Base-by-base conservation (phyloP, 2,113 vertebrate genomes). In the Pycnonotus jocosus region DNA sequence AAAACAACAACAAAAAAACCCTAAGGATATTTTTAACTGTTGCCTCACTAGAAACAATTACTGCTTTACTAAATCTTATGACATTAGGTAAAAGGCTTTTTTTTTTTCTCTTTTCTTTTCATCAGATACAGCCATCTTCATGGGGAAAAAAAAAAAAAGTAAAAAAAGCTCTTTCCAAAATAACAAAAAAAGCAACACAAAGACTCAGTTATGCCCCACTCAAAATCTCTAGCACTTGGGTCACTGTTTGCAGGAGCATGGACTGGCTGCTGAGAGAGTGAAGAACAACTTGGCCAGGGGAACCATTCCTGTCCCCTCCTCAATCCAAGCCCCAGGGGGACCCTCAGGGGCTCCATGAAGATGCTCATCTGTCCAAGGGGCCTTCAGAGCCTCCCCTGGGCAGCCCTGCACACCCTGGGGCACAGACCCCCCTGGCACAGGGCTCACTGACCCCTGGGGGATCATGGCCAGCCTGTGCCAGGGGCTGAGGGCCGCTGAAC, bases 231-330 rank as follows among this genome's bases (percentile, higher is more conserved):
- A 45, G 57, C 24, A 15, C 54, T 30, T 0, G 1, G 28, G 28
- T 47, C 76, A n/a, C 30, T 13, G 6, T 37, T 17, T 28, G 11
- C 31, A 53, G 31, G 18, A n/a, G 27, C 6, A 0, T 3, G 31
- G 51, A 23, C 12, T 8, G 22, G 37, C 71, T 81, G 3, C 81
- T 23, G 4, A 8, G 12, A 21, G 7, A 68, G 21, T 1, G 4
- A 54, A 42, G 28, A 7, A 3, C n/a, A 6, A 2, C 27, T 14
- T 44, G 48, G 40, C 28, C 35, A 8, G 0, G 0, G 28, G 31
- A 54, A 20, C 21, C 15, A 33, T 5, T 27, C 9, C 44, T 20
- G 7, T 7, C 44, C 38, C 15, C 21, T 54, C 15, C 35, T 33
- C 19, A 8, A 1, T 11, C 16, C 81, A 13, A 0, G 2, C 5